Evolutionary conservation across 2,113 vertebrate species (phyloP), one percentile per base, ranked within the genome.

Genomic region (Desmodus rotundus): DNA sequence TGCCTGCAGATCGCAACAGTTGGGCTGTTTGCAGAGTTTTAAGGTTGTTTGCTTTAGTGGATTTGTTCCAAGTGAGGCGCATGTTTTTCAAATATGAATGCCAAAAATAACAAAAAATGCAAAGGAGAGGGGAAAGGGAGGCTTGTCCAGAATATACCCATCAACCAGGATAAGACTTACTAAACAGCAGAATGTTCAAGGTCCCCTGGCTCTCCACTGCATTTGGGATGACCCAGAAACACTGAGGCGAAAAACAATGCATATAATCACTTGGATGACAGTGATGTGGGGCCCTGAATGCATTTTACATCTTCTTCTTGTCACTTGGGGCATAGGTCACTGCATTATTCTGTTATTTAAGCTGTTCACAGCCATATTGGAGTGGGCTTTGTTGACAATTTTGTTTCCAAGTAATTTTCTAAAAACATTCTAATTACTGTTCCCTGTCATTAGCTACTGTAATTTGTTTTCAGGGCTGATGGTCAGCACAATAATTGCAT

Each of bases 101-200:
- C 94, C 94, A 97, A 97, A 96, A 96, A 97, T 96, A 98, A 97
- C 92, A 95, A 90, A 93, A 95, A 95, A 97, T 78, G 94, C 96
- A 95, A 91, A 97, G 94, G 45, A 85, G 73, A 83, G 85, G 50
- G 28, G 58, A 77, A 68, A 65, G 78, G 74, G 78, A 92, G 90
- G 58, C 63, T 93, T 61, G 84, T 24, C 76, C 94, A 72, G 68
- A 90, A 63, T 36, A 45, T 2, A 78, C 9, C 43, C 73, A 68
- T 28, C 58, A 88, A 78, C 96, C 67, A 67, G 96, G 94, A 80
- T 89, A 96, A 96, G 80, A 77, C 67, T 92, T 43, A 33, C 65
- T 65, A 22, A 90, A 81, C n/a, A 87, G 83, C 82, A 24, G 7
- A 56, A 7, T 14, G 86, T 89, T 95, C 97, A 96, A 97, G 95